Percentiles rank a stretch among this genome's conserved stretches.
These are phyloP conservation scores for Aphelenchoides bicaudatus DNA, from an alignment of 2,888 invertebrate species.

Conservation along the genomic window DNA sequence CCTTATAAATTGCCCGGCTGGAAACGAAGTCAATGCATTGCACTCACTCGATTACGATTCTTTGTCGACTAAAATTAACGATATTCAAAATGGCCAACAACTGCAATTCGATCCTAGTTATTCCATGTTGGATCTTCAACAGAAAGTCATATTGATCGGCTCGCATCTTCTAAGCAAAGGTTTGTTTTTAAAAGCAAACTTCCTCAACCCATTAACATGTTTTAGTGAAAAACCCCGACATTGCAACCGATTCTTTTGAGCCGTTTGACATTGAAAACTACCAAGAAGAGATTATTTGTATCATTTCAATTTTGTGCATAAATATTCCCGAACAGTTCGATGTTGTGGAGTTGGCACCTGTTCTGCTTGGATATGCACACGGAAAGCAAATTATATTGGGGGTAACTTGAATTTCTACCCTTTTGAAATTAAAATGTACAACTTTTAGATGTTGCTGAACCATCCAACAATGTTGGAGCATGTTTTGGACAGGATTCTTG, in stretches of 20 bases:
- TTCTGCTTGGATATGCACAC: not conserved
- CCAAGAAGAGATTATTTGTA: conserved; percentile 28
- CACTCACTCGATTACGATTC: conserved; percentile 7
- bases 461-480: conserved; percentile 5
- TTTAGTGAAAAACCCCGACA: too few relatives aligned
- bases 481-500: not conserved
- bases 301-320: conserved; percentile 22
- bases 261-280: conserved; percentile 24
- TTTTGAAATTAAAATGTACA: not conserved
- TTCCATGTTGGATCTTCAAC: not conserved
- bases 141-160: conserved; percentile 13
- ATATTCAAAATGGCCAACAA: not conserved
- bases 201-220: too few relatives aligned
- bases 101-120: conserved; percentile 6
- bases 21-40: not conserved
- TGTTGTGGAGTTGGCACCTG: not conserved
- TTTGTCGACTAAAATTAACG: not conserved
- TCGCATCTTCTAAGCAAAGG: conserved; percentile 5
- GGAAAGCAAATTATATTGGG: conserved; percentile 10
- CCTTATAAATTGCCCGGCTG: conserved; percentile 10
- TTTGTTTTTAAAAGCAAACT: not conserved
- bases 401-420: conserved; percentile 3
- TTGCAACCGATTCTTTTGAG: conserved; percentile 22
- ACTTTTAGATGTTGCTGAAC: conserved; percentile 17
- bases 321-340: conserved; percentile 2